Conservation (phyloP, 2,113 vertebrate genomes). For the Bos javanicus region DNA sequence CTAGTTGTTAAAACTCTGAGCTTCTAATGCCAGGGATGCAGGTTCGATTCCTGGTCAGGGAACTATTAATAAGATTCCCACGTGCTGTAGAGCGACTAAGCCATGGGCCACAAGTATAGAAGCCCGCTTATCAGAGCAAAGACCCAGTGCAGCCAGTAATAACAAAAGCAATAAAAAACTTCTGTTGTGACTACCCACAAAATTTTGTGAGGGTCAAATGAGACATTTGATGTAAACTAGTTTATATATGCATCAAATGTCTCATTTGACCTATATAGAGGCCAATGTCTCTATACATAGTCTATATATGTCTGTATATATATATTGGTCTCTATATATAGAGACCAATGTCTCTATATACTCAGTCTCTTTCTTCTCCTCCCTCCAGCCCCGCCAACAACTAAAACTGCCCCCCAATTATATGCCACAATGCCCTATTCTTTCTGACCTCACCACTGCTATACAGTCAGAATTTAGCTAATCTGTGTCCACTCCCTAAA, state of each 20-base stretch:
- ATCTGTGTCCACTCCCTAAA: not conserved
- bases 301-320: no score
- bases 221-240: not conserved
- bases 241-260: not conserved
- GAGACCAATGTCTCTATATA: not conserved
- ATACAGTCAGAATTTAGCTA: not conserved
- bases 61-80: not conserved
- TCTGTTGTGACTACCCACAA: not conserved
- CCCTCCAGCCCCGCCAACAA: not conserved
- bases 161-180: not conserved
- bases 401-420: not conserved
- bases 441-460: not conserved
- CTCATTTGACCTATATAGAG: no score
- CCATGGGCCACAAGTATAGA: not conserved
- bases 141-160: not conserved
- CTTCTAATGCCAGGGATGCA: not conserved
- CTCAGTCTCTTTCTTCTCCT: not conserved
- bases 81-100: not conserved
- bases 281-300: no score
- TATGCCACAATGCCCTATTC: not conserved
- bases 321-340: no score
- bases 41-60: not conserved
- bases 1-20: not conserved
- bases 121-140: not conserved
- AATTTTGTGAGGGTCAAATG: not conserved